Conservation (phyloP, 1,140 invertebrate species). For the Cyclina sinensis region DNA sequence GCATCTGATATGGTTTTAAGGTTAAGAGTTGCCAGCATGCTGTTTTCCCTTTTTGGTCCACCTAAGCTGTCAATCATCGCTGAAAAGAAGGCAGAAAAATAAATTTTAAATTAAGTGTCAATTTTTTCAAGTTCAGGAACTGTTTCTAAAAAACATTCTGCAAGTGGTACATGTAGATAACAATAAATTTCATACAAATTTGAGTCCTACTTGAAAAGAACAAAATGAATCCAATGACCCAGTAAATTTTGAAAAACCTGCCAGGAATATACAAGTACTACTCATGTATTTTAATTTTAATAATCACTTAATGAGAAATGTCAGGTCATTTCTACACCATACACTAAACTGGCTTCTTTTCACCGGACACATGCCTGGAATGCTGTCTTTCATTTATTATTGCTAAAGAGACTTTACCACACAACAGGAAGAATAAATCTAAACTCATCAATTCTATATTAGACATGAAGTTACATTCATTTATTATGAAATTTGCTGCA, state of each 20-base stretch:
- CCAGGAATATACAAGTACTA: no score
- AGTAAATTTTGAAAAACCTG: not conserved
- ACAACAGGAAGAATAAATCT: not conserved
- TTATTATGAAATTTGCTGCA: not conserved
- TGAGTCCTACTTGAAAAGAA: not conserved
- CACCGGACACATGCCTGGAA: no score
- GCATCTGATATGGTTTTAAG: not conserved
- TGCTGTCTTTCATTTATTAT: no score
- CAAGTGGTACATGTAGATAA: no score
- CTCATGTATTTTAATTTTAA: no score
- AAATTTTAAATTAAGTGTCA: not conserved
- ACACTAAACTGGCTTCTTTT: no score
- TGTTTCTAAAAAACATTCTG: no score
- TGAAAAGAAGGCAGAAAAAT: not conserved
- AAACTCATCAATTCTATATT: not conserved
- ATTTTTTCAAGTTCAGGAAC: not conserved
- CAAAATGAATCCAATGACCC: not conserved
- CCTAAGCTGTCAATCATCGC: not conserved
- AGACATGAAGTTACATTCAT: not conserved
- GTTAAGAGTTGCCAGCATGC: not conserved
- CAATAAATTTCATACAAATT: not conserved
- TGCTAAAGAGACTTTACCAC: no score
- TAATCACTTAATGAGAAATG: no score
- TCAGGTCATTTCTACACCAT: no score
- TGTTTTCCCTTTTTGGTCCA: not conserved